phyloP scores from a whole-genome alignment of 1,140 invertebrate genomes.

The Drosophila oshimai region DNA sequence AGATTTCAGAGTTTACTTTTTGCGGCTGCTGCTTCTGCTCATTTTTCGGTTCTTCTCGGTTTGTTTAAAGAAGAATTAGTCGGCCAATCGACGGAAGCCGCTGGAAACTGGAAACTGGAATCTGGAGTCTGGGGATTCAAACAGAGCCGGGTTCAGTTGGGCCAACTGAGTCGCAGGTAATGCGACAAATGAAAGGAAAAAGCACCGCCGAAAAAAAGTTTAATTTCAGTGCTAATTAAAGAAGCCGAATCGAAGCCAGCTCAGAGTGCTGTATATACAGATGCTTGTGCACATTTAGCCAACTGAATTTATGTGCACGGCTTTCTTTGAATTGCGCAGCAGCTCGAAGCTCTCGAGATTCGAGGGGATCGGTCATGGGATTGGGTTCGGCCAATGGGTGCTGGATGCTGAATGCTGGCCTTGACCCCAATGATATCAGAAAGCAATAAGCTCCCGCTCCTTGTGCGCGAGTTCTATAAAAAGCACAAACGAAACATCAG shows the following conservation, averaged over 20 bases:
- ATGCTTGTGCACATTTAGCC: conserved; percentile 15
- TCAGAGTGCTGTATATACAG: conserved; percentile 4
- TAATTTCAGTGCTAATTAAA: conserved; percentile 75
- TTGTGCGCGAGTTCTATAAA: conserved; percentile 38
- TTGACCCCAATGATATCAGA: conserved; percentile 69
- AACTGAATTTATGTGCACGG: conserved; percentile 59
- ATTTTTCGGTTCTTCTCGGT: conserved; percentile 28
- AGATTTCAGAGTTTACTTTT: conserved; percentile 42
- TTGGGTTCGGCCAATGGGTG: conserved; percentile 26
- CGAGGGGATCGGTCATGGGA: not conserved
- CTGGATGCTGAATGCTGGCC: conserved; percentile 35
- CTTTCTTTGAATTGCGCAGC: conserved; percentile 74
- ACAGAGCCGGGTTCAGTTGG: not conserved
- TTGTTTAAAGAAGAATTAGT: conserved; percentile 77
- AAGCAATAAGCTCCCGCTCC: conserved; percentile 34
- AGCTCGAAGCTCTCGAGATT: conserved; percentile 8
- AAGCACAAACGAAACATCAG: conserved; percentile 50
- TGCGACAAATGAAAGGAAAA: conserved; percentile 43
- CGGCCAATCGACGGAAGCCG: conserved; percentile 40
- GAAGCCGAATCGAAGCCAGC: conserved; percentile 32
- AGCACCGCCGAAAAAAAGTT: conserved; percentile 28
- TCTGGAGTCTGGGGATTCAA: conserved; percentile 16
- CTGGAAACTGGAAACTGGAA: conserved; percentile 56
- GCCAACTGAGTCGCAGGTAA: conserved; percentile 37
- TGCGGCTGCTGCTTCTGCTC: not conserved